Evolutionary conservation across 2,113 vertebrate species (phyloP).

Genomic region (Anarhynchus alexandrinus): DNA sequence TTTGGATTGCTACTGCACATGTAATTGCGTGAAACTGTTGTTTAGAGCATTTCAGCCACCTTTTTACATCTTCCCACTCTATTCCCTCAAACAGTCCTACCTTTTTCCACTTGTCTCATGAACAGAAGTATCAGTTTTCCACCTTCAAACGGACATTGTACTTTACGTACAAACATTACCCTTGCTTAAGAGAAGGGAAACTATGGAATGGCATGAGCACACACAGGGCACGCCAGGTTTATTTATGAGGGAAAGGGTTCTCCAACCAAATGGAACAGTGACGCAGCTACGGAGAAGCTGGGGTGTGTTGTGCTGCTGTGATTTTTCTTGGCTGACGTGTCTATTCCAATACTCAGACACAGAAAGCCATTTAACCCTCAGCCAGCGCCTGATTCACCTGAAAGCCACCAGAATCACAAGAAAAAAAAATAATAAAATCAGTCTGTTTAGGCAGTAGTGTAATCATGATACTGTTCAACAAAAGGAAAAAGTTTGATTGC

Average conservation of each 20-base stretch:
- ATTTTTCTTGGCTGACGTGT: background rate
- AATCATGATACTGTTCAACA: background rate
- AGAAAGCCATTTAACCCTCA: background rate
- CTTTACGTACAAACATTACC: background rate
- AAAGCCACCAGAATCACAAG: background rate
- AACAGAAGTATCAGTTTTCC: background rate
- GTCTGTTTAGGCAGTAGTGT: background rate
- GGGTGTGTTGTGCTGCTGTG: fast-evolving
- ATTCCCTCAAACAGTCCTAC: background rate
- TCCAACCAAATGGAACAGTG: background rate
- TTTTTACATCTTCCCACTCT: background rate
- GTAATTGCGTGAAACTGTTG: background rate
- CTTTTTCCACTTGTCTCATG: background rate
- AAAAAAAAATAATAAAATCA: background rate
- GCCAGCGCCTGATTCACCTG: background rate
- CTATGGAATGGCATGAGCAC: background rate
- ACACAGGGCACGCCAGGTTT: fast-evolving
- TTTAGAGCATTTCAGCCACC: background rate
- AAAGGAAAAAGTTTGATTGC: background rate
- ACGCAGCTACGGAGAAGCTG: background rate
- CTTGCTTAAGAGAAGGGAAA: background rate
- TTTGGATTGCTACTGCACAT: background rate
- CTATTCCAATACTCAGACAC: background rate
- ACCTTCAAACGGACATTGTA: background rate
- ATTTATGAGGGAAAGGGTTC: background rate